These are phyloP conservation scores for Pteruthius melanotis DNA, from an alignment of 2,113 vertebrate genomes.

Conservation along the genomic window DNA sequence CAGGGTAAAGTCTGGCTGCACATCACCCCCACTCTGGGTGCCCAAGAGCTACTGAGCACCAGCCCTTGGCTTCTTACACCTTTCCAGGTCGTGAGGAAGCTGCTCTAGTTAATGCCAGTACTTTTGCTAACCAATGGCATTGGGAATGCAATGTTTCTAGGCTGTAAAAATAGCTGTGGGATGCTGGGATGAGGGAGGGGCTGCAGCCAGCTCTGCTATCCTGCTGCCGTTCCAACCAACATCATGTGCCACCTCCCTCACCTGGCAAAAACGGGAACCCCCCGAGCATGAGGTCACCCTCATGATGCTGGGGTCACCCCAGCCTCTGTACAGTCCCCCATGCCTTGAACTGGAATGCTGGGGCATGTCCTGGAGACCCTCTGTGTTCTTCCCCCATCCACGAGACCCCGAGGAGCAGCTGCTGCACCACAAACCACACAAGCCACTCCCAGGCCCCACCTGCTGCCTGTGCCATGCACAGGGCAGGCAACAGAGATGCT, in stretches of 20 bases:
- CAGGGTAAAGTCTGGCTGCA: not conserved
- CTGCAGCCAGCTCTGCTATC: not conserved
- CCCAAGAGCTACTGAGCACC: not conserved
- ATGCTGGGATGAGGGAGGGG: not conserved
- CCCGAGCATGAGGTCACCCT: accelerated
- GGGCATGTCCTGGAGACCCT: not conserved
- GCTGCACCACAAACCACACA: not conserved
- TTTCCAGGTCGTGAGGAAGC: not conserved
- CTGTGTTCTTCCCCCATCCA: not conserved
- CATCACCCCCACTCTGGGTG: not conserved
- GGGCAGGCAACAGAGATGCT: not conserved
- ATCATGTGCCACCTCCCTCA: not conserved
- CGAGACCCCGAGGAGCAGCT: not conserved
- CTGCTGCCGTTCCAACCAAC: not conserved
- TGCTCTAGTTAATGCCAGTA: not conserved
- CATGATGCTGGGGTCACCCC: not conserved
- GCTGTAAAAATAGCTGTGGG: not conserved
- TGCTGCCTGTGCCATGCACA: not conserved
- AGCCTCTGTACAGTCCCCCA: not conserved
- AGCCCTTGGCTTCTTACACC: not conserved
- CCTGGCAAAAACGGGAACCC: not conserved
- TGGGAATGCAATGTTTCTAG: not conserved
- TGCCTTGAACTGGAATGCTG: not conserved
- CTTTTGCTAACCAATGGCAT: not conserved
- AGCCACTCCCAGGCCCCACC: not conserved